Conservation (phyloP, 2,888 invertebrate species). For the Diabrotica balteata region DNA sequence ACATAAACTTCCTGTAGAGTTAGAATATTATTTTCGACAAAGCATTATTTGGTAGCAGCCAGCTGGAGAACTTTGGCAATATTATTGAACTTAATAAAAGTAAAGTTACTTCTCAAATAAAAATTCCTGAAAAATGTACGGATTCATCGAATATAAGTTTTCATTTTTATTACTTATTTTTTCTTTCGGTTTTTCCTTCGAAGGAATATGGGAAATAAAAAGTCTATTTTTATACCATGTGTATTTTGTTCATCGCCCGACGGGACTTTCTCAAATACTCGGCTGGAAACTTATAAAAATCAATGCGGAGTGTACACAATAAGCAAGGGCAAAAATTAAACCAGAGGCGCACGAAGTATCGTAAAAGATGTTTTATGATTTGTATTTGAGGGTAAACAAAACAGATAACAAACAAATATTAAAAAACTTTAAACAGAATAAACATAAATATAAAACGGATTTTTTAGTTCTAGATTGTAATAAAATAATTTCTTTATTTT, state of each 20-base stretch:
- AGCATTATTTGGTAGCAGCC: too few relatives aligned
- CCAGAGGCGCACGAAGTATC: conserved; percentile 1
- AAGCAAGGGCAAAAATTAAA: conserved; percentile 8
- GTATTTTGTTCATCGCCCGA: conserved; percentile 14
- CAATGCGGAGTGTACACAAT: conserved; percentile 14
- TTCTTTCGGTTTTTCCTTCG: conserved; percentile 8
- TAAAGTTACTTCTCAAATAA: conserved; percentile 42
- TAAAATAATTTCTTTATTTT: too few relatives aligned
- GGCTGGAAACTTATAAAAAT: conserved; percentile 19
- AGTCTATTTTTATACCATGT: conserved; percentile 18
- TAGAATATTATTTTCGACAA: too few relatives aligned
- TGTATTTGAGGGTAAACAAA: too few relatives aligned
- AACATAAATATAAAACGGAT: not conserved
- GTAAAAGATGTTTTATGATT: not conserved
- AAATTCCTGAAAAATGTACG: conserved; percentile 36
- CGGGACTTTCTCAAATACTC: conserved; percentile 14
- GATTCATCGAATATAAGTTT: conserved; percentile 24
- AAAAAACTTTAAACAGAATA: not conserved
- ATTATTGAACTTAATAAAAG: conserved; percentile 37
- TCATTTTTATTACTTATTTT: conserved; percentile 17
- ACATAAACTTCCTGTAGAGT: too few relatives aligned
- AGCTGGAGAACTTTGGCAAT: too few relatives aligned
- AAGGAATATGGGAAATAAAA: conserved; percentile 20
- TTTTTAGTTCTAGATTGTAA: too few relatives aligned
- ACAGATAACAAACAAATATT: too few relatives aligned